Conservation (phyloP, 1,140 invertebrate species). For the Tetraneura akinire region DNA sequence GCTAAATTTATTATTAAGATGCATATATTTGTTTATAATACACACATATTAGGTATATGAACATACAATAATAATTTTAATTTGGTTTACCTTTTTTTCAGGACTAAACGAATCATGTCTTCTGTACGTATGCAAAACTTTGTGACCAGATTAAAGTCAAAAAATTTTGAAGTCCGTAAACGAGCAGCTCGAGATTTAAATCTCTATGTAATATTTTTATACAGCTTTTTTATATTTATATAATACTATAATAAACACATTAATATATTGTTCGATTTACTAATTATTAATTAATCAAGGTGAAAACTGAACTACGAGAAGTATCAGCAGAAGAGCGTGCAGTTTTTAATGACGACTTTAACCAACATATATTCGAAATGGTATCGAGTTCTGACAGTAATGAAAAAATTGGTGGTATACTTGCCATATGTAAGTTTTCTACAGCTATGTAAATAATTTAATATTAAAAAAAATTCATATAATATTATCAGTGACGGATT, state of each 20-base stretch:
- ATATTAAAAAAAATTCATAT: no score
- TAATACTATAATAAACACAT: not conserved
- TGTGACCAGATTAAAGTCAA: slow-evolving; percentile 83
- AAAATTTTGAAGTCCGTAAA: slow-evolving; percentile 78
- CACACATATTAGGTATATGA: no score
- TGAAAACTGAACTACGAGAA: slow-evolving; percentile 86
- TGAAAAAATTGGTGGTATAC: slow-evolving; percentile 92
- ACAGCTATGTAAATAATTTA: not conserved
- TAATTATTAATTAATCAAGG: slow-evolving; percentile 54
- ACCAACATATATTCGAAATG: slow-evolving; percentile 95
- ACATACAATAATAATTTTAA: no score
- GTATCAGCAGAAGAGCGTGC: slow-evolving; percentile 88
- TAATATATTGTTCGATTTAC: not conserved
- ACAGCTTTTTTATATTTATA: not conserved
- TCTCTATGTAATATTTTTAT: slow-evolving; percentile 70
- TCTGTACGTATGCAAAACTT: slow-evolving; percentile 74
- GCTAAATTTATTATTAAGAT: no score
- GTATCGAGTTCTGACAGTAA: slow-evolving; percentile 88
- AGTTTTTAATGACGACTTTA: slow-evolving; percentile 91
- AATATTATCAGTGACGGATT: no score
- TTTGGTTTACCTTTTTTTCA: not conserved
- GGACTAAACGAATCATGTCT: slow-evolving; percentile 60
- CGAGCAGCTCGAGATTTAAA: slow-evolving; percentile 86
- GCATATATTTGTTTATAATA: no score
- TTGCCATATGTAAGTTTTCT: slow-evolving; percentile 79